phyloP scores from a whole-genome alignment of 1,140 invertebrate species.

The Polyergus mexicanus region DNA sequence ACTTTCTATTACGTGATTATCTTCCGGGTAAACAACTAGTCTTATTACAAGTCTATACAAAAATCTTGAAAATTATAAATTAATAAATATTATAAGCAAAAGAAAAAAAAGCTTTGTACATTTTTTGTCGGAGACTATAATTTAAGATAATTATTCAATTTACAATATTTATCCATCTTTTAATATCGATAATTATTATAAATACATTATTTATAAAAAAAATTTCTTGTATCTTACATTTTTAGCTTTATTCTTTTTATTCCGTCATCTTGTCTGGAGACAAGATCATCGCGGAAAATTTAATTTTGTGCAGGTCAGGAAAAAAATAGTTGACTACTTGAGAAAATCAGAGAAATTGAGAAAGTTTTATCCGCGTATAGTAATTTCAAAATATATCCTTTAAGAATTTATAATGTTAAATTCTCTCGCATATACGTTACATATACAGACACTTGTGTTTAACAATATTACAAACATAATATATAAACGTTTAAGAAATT shows the following conservation, averaged over 20 bases:
- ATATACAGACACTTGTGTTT: not conserved
- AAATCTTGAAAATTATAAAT: not conserved
- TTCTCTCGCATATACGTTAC: not conserved
- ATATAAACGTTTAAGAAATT: not conserved
- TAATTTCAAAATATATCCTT: not conserved
- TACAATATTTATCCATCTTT: not conserved
- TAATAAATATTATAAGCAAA: not conserved
- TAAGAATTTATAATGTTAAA: not conserved
- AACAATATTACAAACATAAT: not conserved
- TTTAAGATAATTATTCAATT: not conserved
- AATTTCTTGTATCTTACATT: not conserved
- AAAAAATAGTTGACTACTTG: not conserved
- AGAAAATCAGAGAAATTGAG: not conserved
- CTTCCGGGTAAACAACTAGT: slow-evolving; percentile 16
- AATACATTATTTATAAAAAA: not conserved
- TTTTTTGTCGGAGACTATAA: not conserved
- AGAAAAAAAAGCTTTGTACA: not conserved
- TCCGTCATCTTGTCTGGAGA: not conserved
- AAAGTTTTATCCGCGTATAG: not conserved
- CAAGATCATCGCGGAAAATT: slow-evolving; percentile 13
- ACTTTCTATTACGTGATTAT: slow-evolving; percentile 29
- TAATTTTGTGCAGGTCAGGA: slow-evolving; percentile 17
- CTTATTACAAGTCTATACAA: not conserved
- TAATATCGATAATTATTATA: not conserved
- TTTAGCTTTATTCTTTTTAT: not conserved